phyloP scores from a whole-genome alignment of 2,797 vertebrate species.

The Graptemys geographica region DNA sequence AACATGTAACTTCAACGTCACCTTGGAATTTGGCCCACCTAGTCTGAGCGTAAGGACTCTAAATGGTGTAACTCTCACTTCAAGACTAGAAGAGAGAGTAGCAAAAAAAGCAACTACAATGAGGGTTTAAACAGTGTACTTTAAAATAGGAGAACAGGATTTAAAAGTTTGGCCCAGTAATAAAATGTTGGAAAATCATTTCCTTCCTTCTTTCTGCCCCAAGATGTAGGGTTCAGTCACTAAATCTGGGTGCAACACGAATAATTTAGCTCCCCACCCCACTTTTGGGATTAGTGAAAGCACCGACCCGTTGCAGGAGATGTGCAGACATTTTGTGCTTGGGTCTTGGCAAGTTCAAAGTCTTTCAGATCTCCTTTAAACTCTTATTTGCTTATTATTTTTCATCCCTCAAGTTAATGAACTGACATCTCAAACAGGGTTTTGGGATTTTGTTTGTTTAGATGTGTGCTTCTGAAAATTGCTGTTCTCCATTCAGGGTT shows the following conservation, averaged over 20 bases:
- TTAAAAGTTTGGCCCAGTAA: not conserved
- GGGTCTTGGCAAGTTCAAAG: not conserved
- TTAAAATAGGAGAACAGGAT: not conserved
- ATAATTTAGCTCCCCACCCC: conserved; percentile 40
- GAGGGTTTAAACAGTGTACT: not conserved
- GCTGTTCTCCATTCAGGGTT: not conserved
- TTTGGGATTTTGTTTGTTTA: not conserved
- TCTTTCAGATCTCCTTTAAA: not conserved
- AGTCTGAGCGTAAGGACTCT: not conserved
- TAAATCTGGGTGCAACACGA: conserved; percentile 25
- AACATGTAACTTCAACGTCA: not conserved
- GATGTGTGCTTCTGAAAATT: not conserved
- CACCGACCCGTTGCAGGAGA: conserved; percentile 60
- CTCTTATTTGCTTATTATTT: not conserved
- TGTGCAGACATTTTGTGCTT: not conserved
- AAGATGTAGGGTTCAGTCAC: not conserved
- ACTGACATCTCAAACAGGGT: not conserved
- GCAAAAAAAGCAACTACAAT: not conserved
- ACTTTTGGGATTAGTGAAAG: conserved; percentile 53
- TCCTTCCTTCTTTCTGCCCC: not conserved
- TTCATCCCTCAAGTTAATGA: not conserved
- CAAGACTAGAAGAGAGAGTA: not conserved
- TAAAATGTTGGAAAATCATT: not conserved
- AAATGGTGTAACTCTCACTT: not conserved
- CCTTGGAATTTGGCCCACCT: not conserved